These are phyloP conservation scores for Pyrocoelia pectoralis DNA, from an alignment of 2,888 invertebrate genomes.

Conservation along the genomic window DNA sequence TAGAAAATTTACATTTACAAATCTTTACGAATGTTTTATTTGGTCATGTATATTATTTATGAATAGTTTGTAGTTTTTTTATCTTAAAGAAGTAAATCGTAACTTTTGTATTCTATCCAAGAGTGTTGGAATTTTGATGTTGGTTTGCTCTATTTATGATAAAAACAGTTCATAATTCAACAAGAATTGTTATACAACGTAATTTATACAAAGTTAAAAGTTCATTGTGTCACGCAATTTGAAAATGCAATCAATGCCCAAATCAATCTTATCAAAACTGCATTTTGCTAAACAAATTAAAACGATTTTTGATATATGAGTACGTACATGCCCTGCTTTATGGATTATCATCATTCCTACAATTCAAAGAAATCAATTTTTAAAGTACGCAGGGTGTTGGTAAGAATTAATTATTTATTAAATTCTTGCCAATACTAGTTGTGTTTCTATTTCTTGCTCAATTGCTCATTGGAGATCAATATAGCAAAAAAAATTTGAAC, in stretches of 20 bases:
- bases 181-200: conserved; percentile 15
- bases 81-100: conserved; percentile 18
- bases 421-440: conserved; percentile 14
- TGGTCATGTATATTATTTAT: conserved; percentile 18
- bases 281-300: conserved; percentile 15
- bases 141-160: conserved; percentile 39
- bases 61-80: conserved; percentile 15
- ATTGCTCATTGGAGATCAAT: conserved; percentile 37
- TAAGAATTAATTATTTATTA: conserved; percentile 9
- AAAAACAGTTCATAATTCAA: conserved; percentile 26
- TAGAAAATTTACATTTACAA: conserved; percentile 34
- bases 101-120: conserved; percentile 35
- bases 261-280: conserved; percentile 24
- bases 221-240: conserved; percentile 1
- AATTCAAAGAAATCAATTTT: conserved; percentile 15
- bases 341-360: conserved; percentile 24
- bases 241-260: conserved; percentile 19
- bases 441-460: conserved; percentile 27
- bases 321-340: conserved; percentile 25
- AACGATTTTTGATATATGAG: conserved; percentile 15
- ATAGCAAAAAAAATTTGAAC: conserved; percentile 26
- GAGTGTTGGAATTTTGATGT: conserved; percentile 34
- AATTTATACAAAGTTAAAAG: conserved; percentile 11
- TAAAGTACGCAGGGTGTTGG: conserved; percentile 14
- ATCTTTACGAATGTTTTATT: conserved; percentile 9